Base-by-base conservation (phyloP, 1,140 invertebrate species). In the Dinoponera quadriceps region DNA sequence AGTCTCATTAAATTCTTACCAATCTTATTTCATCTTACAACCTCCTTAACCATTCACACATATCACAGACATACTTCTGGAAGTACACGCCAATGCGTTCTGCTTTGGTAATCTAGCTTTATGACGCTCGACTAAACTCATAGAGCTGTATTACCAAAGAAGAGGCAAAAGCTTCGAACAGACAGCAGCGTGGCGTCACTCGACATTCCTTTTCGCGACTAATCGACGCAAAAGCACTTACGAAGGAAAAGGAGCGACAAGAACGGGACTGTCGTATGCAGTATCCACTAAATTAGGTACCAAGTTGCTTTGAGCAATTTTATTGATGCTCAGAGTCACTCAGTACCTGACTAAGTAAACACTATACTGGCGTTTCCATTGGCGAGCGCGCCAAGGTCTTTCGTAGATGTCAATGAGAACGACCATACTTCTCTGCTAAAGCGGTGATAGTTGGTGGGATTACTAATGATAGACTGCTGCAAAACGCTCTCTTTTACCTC, bases 281-380 rank as follows among this genome's bases (percentile, higher is more conserved):
- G 83, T 90, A 89, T 83, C 81, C 84, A 88, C 92, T 89, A 72
- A 87, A 89, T 89, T 90, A 95, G 95, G 93, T 93, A 96, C 95
- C 88, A 90, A 95, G 94, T 91, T 91, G 91, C 94, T 92, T 95
- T 94, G 95, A 95, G 94, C 91, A 83, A 93, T 89, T 91, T 78
- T 80, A 91, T 84, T 80, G 74, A 89, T 92, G 95, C 96, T 97
- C 96, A 97, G 96, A 97, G 96, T 97, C 96, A 97, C 96, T 96
- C 95, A 97, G 96, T 97, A 97, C 96, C 96, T 97, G 96, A 96
- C 93, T 92, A 93, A 93, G 95, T 89, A 91, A 90, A 85, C 68
- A 88, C 85, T 72, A 85, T 48, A 33, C 16, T 27, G 0, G 29
- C 4, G 20, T 25, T 25, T 54, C 22, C n/a, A 20, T n/a, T 44